A percentile compares a stretch with the other conserved stretches of the same genome.
Evolutionary conservation across 2,888 invertebrate species (phyloP).

Genomic region (Chouioia cunea): DNA sequence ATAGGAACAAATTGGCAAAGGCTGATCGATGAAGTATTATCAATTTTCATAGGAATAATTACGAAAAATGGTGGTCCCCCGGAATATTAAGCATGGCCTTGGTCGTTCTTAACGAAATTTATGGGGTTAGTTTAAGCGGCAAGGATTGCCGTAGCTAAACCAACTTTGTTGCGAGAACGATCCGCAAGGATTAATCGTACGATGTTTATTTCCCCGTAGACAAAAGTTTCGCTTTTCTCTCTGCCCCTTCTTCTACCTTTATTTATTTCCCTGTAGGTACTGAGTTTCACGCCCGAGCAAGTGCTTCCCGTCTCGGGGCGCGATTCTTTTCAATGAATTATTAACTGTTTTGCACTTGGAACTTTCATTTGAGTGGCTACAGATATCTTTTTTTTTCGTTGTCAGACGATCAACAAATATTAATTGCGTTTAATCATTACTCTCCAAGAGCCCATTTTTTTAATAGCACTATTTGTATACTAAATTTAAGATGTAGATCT

Average conservation of each 20-base stretch:
- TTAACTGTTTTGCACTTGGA: slow-evolving; percentile 5
- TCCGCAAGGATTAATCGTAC: slow-evolving; percentile 35
- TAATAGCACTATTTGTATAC: background rate
- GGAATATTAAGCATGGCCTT: slow-evolving; percentile 34
- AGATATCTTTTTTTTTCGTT: no score
- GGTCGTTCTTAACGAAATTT: no score
- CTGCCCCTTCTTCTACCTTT: background rate
- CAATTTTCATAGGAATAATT: slow-evolving; percentile 10
- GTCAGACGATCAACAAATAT: background rate
- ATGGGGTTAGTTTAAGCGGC: slow-evolving; percentile 29
- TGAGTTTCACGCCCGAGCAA: background rate
- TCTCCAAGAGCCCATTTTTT: background rate
- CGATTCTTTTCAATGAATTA: slow-evolving; percentile 21
- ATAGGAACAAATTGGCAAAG: slow-evolving; percentile 4
- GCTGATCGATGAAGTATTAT: slow-evolving; percentile 3
- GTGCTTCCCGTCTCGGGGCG: background rate
- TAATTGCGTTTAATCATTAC: background rate
- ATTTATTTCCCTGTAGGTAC: slow-evolving; percentile 31
- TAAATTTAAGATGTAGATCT: background rate
- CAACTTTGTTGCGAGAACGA: slow-evolving; percentile 41
- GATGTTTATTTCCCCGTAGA: slow-evolving; percentile 44
- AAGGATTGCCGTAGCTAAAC: slow-evolving; percentile 18
- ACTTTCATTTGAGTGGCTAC: no score
- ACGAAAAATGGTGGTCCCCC: slow-evolving; percentile 15
- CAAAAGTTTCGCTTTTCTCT: slow-evolving; percentile 24